Evolutionary conservation across 2,888 invertebrate species (phyloP).

Genomic region (Aradus depressus): DNA sequence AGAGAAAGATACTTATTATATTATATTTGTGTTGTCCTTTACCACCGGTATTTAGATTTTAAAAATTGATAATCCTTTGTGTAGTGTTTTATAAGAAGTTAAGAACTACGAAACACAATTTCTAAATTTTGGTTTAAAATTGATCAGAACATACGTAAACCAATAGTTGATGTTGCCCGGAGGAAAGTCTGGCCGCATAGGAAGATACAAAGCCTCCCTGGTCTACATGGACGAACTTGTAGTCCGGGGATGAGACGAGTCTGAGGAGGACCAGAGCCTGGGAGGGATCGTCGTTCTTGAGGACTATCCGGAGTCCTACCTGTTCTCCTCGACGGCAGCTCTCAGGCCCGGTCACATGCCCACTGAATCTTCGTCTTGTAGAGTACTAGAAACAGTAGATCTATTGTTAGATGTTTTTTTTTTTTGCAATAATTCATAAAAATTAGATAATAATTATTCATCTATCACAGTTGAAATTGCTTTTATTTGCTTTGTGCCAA

Average conservation of each 20-base stretch:
- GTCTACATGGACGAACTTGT: slow-evolving; percentile 43
- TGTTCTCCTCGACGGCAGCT: slow-evolving; percentile 43
- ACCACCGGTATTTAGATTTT: too few species aligned
- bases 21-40: too few species aligned
- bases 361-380: slow-evolving; percentile 41
- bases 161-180: slow-evolving; percentile 44
- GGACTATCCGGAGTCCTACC: slow-evolving; percentile 34
- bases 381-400: slow-evolving; percentile 34
- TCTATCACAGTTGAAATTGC: background rate
- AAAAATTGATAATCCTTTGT: too few species aligned
- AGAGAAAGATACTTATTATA: too few species aligned
- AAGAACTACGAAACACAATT: too few species aligned
- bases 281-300: slow-evolving; percentile 35
- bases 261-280: slow-evolving; percentile 37
- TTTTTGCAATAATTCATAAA: too few species aligned
- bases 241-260: slow-evolving; percentile 40
- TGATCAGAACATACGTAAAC: slow-evolving; percentile 40
- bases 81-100: too few species aligned
- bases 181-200: slow-evolving; percentile 38
- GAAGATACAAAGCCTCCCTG: slow-evolving; percentile 40
- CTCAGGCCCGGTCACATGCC: slow-evolving; percentile 41
- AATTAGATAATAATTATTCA: background rate
- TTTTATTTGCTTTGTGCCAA: background rate
- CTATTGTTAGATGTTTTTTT: too few species aligned
- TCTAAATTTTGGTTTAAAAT: too few species aligned